Percentiles rank a stretch among this genome's conserved stretches.
phyloP scores from a whole-genome alignment of 1,140 invertebrate species.

The Heterodera schachtii region DNA sequence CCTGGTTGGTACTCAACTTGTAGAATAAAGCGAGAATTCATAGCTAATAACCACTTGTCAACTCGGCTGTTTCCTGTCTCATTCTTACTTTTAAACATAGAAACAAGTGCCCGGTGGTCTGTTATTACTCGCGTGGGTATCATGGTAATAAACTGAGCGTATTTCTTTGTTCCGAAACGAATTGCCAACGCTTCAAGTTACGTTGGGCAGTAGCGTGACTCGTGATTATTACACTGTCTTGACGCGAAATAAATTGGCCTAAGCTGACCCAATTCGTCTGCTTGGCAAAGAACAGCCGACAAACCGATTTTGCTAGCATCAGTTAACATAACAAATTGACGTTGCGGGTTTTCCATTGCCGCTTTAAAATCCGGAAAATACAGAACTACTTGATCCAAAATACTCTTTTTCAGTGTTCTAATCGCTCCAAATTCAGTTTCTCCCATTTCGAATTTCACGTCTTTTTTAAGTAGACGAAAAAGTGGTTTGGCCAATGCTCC shows the following conservation, averaged over 20 bases:
- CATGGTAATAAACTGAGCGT: not conserved
- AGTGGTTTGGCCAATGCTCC: too few species aligned
- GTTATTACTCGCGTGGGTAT: constrained; percentile 11
- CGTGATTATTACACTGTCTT: constrained; percentile 5
- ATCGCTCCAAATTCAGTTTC: too few species aligned
- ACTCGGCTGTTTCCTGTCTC: constrained; percentile 21
- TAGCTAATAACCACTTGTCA: not conserved
- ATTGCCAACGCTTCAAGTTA: constrained; percentile 11
- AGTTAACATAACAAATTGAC: constrained; percentile 2
- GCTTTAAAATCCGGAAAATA: constrained; percentile 19
- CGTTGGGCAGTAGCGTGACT: constrained; percentile 11
- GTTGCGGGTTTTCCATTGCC: not conserved
- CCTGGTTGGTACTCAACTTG: constrained; percentile 15
- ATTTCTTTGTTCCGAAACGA: constrained; percentile 16
- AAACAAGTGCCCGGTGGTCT: constrained; percentile 14
- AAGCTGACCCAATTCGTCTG: not conserved
- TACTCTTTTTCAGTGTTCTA: too few species aligned
- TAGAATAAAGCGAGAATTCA: constrained; percentile 3
- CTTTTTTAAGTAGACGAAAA: too few species aligned
- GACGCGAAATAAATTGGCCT: constrained; percentile 25
- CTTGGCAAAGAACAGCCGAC: constrained; percentile 13
- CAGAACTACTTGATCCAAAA: not conserved
- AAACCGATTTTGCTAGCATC: constrained; percentile 23
- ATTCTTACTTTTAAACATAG: constrained; percentile 9
- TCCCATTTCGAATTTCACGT: too few species aligned